phyloP scores from a whole-genome alignment of 2,797 vertebrate species.

The Chelmon rostratus region DNA sequence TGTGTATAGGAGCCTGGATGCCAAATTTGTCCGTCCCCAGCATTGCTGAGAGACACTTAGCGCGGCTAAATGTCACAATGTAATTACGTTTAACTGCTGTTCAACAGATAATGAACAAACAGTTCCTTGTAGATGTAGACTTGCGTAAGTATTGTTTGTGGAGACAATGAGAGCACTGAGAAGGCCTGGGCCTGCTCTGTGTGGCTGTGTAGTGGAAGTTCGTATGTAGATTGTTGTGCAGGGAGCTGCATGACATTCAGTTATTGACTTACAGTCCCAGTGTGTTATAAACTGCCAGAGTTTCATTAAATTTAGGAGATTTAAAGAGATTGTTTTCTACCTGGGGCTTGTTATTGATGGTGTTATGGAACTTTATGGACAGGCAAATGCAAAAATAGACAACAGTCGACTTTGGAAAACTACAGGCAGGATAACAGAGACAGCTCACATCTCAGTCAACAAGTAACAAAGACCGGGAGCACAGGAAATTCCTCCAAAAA shows the following conservation, averaged over 20 bases:
- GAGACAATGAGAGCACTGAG: slow-evolving; percentile 11
- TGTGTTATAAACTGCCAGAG: background rate
- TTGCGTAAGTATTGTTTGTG: slow-evolving; percentile 12
- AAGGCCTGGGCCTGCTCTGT: background rate
- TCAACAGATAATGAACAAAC: slow-evolving; percentile 40
- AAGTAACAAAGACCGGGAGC: background rate
- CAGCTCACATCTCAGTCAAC: background rate
- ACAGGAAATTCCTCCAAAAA: background rate
- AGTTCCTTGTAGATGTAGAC: slow-evolving; percentile 17
- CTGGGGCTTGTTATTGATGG: background rate
- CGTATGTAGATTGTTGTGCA: background rate
- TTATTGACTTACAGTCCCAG: background rate
- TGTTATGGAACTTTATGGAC: background rate
- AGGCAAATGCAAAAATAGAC: no score
- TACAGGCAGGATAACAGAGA: background rate
- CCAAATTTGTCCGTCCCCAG: slow-evolving; percentile 36
- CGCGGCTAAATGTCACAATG: slow-evolving; percentile 36
- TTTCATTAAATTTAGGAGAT: background rate
- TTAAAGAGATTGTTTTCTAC: background rate
- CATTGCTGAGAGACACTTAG: slow-evolving; percentile 27
- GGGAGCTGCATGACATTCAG: background rate
- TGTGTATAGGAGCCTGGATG: slow-evolving; percentile 42
- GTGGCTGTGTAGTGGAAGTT: background rate
- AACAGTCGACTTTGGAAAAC: no score
- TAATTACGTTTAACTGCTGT: slow-evolving; percentile 29